Conservation (phyloP, 1,140 invertebrate genomes). For the Daktulosphaira vitifoliae region DNA sequence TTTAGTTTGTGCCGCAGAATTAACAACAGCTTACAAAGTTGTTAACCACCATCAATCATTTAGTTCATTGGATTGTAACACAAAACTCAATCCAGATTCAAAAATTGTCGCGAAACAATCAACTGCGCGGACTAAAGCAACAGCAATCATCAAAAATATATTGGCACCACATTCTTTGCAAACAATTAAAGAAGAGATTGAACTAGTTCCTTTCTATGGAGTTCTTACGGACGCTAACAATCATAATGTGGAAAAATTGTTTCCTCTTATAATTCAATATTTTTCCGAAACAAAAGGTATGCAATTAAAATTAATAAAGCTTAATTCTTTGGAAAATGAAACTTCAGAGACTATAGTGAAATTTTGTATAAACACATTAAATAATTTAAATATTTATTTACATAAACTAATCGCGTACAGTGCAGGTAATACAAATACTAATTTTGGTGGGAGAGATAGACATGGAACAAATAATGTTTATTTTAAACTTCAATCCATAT, state of each 20-base stretch:
- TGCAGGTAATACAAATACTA: constrained; percentile 41
- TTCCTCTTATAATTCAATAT: constrained; percentile 38
- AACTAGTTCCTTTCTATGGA: constrained; percentile 35
- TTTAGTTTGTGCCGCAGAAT: constrained; percentile 33
- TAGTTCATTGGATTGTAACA: constrained; percentile 36
- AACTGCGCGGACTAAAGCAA: constrained; percentile 35
- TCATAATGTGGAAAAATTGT: constrained; percentile 38
- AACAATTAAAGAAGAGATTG: constrained; percentile 33
- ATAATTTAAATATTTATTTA: constrained; percentile 34
- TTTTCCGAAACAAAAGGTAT: constrained; percentile 38
- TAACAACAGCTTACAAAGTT: constrained; percentile 38
- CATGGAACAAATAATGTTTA: constrained; percentile 38
- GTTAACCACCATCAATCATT: constrained; percentile 35
- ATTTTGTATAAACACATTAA: constrained; percentile 9
- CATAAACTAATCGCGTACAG: constrained; percentile 40
- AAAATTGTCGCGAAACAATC: constrained; percentile 3
- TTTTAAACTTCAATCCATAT: constrained; percentile 36
- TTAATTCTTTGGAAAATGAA: constrained; percentile 35
- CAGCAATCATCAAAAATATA: constrained; percentile 37
- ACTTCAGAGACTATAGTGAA: constrained; percentile 21
- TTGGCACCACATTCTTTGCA: constrained; percentile 35
- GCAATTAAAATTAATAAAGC: constrained; percentile 37
- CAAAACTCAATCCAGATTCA: constrained; percentile 30
- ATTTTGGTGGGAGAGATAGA: constrained; percentile 40
- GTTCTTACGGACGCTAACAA: constrained; percentile 38